Evolutionary conservation across 2,113 vertebrate genomes (phyloP).

Genomic region (Trematomus loennbergii): DNA sequence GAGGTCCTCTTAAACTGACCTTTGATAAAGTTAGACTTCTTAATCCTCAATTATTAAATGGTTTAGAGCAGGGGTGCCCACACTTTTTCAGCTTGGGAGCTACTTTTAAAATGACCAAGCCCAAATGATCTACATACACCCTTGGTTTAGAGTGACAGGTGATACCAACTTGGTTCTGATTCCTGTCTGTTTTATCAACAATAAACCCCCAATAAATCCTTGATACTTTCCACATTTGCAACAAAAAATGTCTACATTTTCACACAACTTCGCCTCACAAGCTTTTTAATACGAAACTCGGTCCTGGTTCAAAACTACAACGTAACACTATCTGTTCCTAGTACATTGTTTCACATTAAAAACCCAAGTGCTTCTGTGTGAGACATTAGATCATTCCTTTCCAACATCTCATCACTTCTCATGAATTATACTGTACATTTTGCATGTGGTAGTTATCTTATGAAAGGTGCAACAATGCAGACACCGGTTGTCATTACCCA

Average conservation of each 20-base stretch:
- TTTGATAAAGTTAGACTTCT: slow-evolving; percentile 14
- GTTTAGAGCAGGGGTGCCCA: neutral
- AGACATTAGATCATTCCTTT: neutral
- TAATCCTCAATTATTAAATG: neutral
- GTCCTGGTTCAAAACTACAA: too few relatives aligned
- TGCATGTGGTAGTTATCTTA: neutral
- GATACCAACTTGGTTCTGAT: neutral
- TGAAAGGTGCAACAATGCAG: neutral
- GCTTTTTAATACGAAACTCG: too few relatives aligned
- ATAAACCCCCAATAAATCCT: too few relatives aligned
- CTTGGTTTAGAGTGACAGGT: neutral
- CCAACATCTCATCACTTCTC: neutral
- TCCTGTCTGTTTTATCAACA: neutral
- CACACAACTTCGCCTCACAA: too few relatives aligned
- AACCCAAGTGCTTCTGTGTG: neutral
- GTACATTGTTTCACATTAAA: too few relatives aligned
- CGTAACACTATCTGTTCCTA: too few relatives aligned
- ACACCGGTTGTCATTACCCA: neutral
- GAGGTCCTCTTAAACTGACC: slow-evolving; percentile 31
- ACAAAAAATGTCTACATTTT: neutral
- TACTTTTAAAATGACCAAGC: too few relatives aligned
- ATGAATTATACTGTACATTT: too few relatives aligned
- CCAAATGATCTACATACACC: too few relatives aligned
- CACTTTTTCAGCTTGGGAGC: too few relatives aligned
- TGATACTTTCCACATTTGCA: neutral